Percentiles rank a stretch among this genome's conserved stretches.
phyloP scores from a whole-genome alignment of 1,140 invertebrate genomes.

The Pristionchus pacificus region DNA sequence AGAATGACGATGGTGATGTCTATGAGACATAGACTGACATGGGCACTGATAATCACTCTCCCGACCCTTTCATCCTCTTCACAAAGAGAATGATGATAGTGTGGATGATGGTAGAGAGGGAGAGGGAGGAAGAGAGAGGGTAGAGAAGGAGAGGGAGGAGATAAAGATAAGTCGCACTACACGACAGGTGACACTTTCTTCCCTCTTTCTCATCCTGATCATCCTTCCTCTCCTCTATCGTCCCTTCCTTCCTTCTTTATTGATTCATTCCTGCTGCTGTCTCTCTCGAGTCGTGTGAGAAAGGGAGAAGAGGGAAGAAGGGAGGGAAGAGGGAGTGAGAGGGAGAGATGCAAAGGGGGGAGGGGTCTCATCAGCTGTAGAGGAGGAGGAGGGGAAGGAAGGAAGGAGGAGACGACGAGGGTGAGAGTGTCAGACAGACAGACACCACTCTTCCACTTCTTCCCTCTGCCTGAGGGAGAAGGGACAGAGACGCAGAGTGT shows the following conservation, averaged over 20 bases:
- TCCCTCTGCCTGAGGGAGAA: no score
- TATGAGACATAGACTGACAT: no score
- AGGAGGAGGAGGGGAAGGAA: no score
- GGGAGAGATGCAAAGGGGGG: not conserved
- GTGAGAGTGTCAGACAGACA: not conserved
- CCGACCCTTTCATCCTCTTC: not conserved
- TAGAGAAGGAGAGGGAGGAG: not conserved
- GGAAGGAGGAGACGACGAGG: not conserved
- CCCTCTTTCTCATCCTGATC: no score
- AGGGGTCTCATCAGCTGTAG: no score
- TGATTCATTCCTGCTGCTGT: no score
- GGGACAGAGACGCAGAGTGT: not conserved
- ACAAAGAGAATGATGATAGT: not conserved
- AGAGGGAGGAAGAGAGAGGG: not conserved
- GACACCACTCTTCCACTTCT: not conserved
- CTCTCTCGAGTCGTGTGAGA: constrained; percentile 1
- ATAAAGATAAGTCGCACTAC: not conserved
- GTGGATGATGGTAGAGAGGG: not conserved
- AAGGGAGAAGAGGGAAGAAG: constrained; percentile 10
- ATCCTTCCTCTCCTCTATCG: no score
- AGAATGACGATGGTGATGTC: no score
- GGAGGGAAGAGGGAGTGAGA: constrained; percentile 16
- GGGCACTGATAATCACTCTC: constrained; percentile 3
- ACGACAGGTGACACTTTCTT: no score
- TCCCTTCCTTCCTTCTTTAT: no score